Conservation (phyloP, 1,140 invertebrate species). For the Lepidotrigona ventralis region DNA sequence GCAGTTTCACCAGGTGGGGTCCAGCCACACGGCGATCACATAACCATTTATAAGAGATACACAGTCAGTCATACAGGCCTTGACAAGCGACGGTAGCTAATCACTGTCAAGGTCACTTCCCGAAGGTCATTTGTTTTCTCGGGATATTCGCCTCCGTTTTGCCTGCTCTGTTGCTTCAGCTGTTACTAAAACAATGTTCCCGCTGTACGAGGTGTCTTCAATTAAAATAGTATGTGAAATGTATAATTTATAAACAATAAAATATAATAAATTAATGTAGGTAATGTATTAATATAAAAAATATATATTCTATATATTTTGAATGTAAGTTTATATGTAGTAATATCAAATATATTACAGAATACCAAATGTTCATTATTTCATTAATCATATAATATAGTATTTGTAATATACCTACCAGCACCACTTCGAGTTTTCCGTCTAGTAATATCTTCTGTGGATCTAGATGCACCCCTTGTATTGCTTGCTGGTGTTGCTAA, state of each 20-base stretch:
- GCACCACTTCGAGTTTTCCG: slow-evolving; percentile 79
- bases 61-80: slow-evolving; percentile 76
- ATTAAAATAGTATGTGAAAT: slow-evolving; percentile 70
- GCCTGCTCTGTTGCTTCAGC: slow-evolving; percentile 78
- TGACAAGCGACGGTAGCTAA: slow-evolving; percentile 80
- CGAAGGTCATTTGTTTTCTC: slow-evolving; percentile 81
- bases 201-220: slow-evolving; percentile 78
- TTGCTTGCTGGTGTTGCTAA: slow-evolving; percentile 78
- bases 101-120: slow-evolving; percentile 81
- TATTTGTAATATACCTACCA: slow-evolving; percentile 70
- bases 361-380: slow-evolving; percentile 15
- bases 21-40: slow-evolving; percentile 78
- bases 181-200: slow-evolving; percentile 80
- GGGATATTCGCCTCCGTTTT: slow-evolving; percentile 80
- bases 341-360: background rate
- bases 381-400: background rate
- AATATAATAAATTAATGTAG: background rate
- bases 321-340: slow-evolving; percentile 15
- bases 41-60: slow-evolving; percentile 75
- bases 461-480: slow-evolving; percentile 77
- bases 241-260: slow-evolving; percentile 33
- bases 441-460: slow-evolving; percentile 78
- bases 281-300: slow-evolving; percentile 25
- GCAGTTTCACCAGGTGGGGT: slow-evolving; percentile 78
- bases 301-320: slow-evolving; percentile 36